phyloP scores from a whole-genome alignment of 1,140 invertebrate species.

The Pogonomyrmex californicus region DNA sequence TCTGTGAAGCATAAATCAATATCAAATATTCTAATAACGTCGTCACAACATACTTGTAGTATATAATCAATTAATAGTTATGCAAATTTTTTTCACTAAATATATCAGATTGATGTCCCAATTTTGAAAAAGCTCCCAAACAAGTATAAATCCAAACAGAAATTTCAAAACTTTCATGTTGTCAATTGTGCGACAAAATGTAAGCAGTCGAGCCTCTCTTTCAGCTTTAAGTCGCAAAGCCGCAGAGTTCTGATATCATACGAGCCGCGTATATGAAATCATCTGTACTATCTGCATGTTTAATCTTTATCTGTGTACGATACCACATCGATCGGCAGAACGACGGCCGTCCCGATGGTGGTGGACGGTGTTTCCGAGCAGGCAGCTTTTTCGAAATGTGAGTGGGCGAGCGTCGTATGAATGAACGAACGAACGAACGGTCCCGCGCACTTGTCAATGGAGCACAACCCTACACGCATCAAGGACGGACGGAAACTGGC shows the following conservation, averaged over 20 bases:
- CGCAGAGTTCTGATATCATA: neutral
- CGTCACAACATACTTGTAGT: neutral
- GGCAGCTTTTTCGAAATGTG: neutral
- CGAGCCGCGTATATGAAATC: neutral
- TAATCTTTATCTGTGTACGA: neutral
- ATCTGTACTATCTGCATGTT: neutral
- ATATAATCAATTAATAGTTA: neutral
- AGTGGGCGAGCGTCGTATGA: no score
- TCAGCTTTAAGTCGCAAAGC: neutral
- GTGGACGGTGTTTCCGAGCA: neutral
- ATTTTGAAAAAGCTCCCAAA: neutral
- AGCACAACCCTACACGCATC: constrained; percentile 21
- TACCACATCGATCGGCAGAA: neutral
- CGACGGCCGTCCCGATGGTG: neutral
- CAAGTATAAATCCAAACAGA: neutral
- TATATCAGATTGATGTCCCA: neutral
- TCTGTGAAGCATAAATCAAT: neutral
- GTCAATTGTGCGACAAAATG: neutral
- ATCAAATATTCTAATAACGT: neutral
- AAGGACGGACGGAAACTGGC: constrained; percentile 50
- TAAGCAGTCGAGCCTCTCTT: neutral
- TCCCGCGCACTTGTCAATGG: neutral
- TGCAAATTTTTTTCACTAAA: neutral
- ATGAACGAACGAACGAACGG: neutral
- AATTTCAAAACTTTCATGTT: neutral